These are phyloP conservation scores for Heliconius erato DNA, from an alignment of 2,888 invertebrate genomes.

Conservation along the genomic window DNA sequence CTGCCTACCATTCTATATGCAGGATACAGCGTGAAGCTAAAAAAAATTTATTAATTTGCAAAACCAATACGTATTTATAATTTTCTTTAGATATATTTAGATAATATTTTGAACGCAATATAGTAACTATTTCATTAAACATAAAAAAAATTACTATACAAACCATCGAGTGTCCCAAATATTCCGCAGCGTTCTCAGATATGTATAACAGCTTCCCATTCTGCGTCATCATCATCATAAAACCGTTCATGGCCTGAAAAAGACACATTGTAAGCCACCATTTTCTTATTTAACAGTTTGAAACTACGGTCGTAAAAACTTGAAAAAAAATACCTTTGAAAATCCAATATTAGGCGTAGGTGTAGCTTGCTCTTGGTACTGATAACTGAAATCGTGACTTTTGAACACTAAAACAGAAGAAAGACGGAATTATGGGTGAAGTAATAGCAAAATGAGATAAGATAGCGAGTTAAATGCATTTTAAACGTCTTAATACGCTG, in stretches of 20 bases:
- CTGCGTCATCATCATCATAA: conserved; percentile 99
- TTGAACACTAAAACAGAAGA: conserved; percentile 94
- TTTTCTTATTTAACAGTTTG: conserved; percentile 60
- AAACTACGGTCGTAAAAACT: conserved; percentile 68
- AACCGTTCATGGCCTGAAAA: conserved; percentile 97
- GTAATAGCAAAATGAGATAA: conserved; percentile 81
- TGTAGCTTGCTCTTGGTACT: conserved; percentile 88
- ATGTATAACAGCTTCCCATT: conserved; percentile 99
- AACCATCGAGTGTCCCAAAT: conserved; percentile 99
- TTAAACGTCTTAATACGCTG: conserved; percentile 84
- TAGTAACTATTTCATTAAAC: not conserved
- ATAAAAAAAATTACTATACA: conserved; percentile 42
- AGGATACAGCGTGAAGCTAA: no score
- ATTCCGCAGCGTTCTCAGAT: conserved; percentile 99
- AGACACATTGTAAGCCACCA: conserved; percentile 70
- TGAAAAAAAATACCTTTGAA: conserved; percentile 90
- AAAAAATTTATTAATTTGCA: no score
- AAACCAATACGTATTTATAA: no score
- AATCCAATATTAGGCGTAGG: conserved; percentile 95
- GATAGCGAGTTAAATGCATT: conserved; percentile 84
- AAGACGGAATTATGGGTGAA: conserved; percentile 83
- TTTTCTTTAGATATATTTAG: no score
- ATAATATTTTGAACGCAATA: no score
- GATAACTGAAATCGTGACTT: conserved; percentile 89
- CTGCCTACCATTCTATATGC: no score